Evolutionary conservation across 2,888 invertebrate species (phyloP).

Genomic region (Apamea monoglypha): DNA sequence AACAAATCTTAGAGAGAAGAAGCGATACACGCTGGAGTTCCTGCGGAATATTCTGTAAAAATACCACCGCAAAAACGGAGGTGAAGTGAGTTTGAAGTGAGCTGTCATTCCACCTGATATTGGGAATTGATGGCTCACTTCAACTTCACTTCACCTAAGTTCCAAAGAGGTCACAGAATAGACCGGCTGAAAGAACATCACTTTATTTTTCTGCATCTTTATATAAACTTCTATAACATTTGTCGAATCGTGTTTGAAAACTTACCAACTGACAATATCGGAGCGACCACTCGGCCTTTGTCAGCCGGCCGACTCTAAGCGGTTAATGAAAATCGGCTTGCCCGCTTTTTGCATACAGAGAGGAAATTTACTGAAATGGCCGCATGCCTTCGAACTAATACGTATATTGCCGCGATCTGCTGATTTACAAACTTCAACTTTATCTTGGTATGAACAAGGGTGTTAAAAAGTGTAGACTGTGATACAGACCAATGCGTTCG

Average conservation of each 20-base stretch:
- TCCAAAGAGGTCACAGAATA: not conserved
- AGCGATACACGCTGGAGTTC: not conserved
- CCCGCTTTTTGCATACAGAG: conserved; percentile 87
- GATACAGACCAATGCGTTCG: conserved; percentile 68
- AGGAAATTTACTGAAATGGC: conserved; percentile 85
- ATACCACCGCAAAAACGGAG: not conserved
- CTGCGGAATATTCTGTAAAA: not conserved
- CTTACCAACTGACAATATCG: conserved; percentile 63
- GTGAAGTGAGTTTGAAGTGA: not conserved
- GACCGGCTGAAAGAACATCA: not conserved
- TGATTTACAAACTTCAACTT: conserved; percentile 60
- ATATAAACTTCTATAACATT: not conserved
- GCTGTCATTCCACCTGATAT: not conserved
- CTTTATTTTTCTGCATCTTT: not conserved
- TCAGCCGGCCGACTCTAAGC: conserved; percentile 74
- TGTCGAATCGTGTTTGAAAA: conserved; percentile 40
- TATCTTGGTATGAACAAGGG: conserved; percentile 37
- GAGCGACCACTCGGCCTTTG: conserved; percentile 74
- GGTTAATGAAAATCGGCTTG: conserved; percentile 86
- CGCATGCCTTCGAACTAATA: conserved; percentile 81
- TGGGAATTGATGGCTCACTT: not conserved
- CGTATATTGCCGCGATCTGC: conserved; percentile 74
- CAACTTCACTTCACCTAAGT: not conserved
- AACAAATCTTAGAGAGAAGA: not conserved
- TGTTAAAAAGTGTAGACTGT: conserved; percentile 18